Percentiles rank a stretch among this genome's conserved stretches.
phyloP scores from a whole-genome alignment of 2,888 invertebrate genomes.

The Lydus trimaculatus region DNA sequence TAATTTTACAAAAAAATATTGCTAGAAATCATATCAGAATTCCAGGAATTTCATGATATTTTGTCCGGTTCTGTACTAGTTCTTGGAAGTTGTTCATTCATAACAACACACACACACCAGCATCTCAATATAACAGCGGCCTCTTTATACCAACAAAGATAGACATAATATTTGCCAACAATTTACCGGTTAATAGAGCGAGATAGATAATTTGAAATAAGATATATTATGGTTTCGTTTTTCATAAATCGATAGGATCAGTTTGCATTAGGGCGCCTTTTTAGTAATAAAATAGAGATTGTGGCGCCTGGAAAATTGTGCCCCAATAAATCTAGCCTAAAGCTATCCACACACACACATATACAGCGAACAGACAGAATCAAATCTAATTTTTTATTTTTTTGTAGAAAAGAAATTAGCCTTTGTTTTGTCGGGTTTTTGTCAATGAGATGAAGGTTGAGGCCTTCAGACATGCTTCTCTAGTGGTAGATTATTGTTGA shows the following conservation, averaged over 20 bases:
- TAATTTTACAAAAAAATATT: background rate
- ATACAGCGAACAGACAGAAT: background rate
- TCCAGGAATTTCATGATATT: conserved; percentile 15
- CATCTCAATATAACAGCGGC: background rate
- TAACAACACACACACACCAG: conserved; percentile 17
- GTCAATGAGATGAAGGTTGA: background rate
- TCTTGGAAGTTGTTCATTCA: conserved; percentile 37
- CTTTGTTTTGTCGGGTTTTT: background rate
- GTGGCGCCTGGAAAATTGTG: background rate
- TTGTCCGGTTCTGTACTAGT: conserved; percentile 32
- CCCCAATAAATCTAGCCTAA: background rate
- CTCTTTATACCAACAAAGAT: background rate
- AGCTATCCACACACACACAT: too few relatives aligned
- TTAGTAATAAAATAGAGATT: background rate
- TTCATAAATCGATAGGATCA: background rate
- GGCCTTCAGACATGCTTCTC: background rate
- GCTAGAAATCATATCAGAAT: background rate
- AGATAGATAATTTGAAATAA: background rate
- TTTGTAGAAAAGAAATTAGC: background rate
- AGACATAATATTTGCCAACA: background rate
- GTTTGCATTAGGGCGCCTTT: background rate
- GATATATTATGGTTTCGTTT: background rate
- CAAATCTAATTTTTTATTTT: too few relatives aligned
- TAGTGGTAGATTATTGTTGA: background rate
- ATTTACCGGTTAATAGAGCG: background rate